Evolutionary conservation across 2,113 vertebrate genomes (phyloP), one percentile per base, ranked within the genome.

Genomic region (Chionis minor): DNA sequence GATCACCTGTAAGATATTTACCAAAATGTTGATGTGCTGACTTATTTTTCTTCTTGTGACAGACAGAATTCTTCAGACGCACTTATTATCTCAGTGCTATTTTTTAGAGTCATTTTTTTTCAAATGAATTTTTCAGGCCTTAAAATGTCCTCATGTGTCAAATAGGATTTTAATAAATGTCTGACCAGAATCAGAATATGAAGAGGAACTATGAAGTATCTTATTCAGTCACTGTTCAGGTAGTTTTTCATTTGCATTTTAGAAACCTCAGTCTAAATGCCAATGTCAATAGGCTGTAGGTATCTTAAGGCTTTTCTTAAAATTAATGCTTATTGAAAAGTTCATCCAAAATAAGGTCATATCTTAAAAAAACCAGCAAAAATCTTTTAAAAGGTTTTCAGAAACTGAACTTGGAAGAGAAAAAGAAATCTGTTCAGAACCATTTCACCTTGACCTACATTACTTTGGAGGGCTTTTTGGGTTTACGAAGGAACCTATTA

Each of bases 401-500:
- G 62, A 85, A 90, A 9, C 30, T 72, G 40, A 72, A 72, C 71
- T 35, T 65, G 8, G 27, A 71, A 96, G 92, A 94, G 49, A 27
- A 30, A 52, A 71, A 88, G 44, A 59, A 51, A n/a, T 20, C 21
- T 17, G 30, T 74, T 77, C 67, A 70, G 67, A 77, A 78, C 55
- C 7, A 59, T 82, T 90, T 90, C 65, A 67, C 42, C 45, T 96
- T 97, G 66, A 92, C 40, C 77, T 88, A 55, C 66, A 66, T 93
- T 86, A 90, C 28, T 94, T 51, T 8, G 49, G 49, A 51, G 12
- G 49, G 49, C 12, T 72, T 89, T 63, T 65, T 86, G 90, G 12
- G 72, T 93, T 97, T 96, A n/a, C 13, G 38, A 79, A 83, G 45
- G 71, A 96, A 81, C 12, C 32, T 86, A 94, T 88, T 88, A 26